A percentile compares a stretch with the other conserved stretches of the same genome.
Evolutionary conservation across 2,113 vertebrate species (phyloP).

Genomic region (Odocoileus virginianus): DNA sequence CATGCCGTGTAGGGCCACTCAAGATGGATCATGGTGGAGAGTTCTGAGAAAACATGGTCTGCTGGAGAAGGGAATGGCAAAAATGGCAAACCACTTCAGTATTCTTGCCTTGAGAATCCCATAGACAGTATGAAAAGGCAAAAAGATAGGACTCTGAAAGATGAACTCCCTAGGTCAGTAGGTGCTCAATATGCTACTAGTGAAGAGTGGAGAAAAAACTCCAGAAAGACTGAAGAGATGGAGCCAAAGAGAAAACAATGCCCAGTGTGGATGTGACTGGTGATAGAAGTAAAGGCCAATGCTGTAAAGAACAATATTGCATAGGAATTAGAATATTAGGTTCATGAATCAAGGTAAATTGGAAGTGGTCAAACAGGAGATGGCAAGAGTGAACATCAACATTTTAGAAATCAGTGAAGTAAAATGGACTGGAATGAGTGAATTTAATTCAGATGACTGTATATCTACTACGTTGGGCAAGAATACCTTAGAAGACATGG

Average conservation of each 20-base stretch:
- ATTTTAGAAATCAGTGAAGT: not conserved
- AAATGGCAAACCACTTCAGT: not conserved
- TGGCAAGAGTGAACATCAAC: not conserved
- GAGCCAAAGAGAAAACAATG: not conserved
- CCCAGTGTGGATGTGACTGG: not conserved
- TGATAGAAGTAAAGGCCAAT: not conserved
- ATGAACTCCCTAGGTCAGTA: not conserved
- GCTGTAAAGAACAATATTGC: not conserved
- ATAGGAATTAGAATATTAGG: not conserved
- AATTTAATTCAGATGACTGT: not conserved
- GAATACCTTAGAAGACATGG: not conserved
- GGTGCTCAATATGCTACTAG: not conserved
- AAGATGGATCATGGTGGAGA: too few species aligned
- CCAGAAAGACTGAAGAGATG: not conserved
- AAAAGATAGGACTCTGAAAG: not conserved
- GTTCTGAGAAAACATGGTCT: too few species aligned
- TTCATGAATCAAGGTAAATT: not conserved
- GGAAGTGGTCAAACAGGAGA: not conserved
- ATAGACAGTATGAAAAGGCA: not conserved
- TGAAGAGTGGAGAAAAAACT: not conserved
- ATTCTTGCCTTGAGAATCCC: not conserved
- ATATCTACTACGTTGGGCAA: not conserved
- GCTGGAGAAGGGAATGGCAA: not conserved
- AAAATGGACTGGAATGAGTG: not conserved
- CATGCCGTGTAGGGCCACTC: too few species aligned